Base-by-base conservation (phyloP, 2,888 invertebrate species). In the Chironomus riparius region DNA sequence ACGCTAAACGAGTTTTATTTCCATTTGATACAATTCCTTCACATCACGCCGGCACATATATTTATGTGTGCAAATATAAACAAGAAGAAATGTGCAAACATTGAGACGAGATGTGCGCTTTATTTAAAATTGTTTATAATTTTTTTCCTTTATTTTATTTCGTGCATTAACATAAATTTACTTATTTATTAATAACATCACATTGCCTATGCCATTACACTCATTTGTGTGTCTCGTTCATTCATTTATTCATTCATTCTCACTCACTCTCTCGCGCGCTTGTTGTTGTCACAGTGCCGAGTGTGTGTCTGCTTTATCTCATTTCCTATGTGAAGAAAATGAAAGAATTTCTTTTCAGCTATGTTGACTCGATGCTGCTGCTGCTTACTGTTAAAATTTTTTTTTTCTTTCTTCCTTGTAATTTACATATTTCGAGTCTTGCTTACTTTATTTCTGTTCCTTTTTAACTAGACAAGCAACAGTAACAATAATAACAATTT, bases 221-320 rank as follows among this genome's bases (percentile, higher is more conserved):
- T 38, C 38, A 10, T 38, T 38, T 56, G 56, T 18, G n/a, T 56
- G 56, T 56, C 15, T 56, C 56, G 56, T 56, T 56, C 56, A 38
- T 38, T 15, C 56, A 56, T 56, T 56, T 18, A 50, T 50, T 50
- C 50, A 56, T 56, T 56, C 56, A 56, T 38, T 38, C 4, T 38
- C 10, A 10, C 38, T 38, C n/a, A 18, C 18, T n/a, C 10, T 38
- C 10, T 28, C 28, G n/a, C n/a, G n/a, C n/a, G 38, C 38, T 38
- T 56, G 56, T 56, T 56, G 56, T 56, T 62, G 62, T 50, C 38
- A 50, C 72, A 72, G 61, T 72, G 62, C 38, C 22, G 28, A 28
- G 74, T 48, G 62, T 68, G 74, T 48, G 72, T 74, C 74, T 74
- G 74, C 68, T 74, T 74, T 74, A 74, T 74, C 74, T 74, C 74